A percentile compares a stretch with the other conserved stretches of the same genome.
These are phyloP conservation scores for Acanthochromis polyacanthus DNA, from an alignment of 2,113 vertebrate genomes.

Conservation along the genomic window DNA sequence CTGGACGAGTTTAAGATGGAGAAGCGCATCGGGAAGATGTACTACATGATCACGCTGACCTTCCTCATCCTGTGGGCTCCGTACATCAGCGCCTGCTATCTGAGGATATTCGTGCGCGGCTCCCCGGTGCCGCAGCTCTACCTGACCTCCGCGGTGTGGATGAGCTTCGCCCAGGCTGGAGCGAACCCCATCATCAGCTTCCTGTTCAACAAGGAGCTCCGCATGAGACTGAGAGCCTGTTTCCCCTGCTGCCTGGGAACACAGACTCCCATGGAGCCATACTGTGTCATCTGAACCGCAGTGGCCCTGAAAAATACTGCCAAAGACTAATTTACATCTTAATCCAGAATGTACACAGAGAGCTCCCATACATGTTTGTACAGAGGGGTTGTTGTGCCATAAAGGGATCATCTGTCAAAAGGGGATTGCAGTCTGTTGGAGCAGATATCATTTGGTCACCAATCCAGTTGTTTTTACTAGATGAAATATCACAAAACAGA, in stretches of 20 bases:
- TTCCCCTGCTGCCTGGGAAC: slow-evolving; percentile 92
- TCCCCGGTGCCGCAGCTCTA: slow-evolving; percentile 91
- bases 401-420: too few species aligned
- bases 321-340: slow-evolving; percentile 50
- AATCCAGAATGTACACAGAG: slow-evolving; percentile 53
- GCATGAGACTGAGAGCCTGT: slow-evolving; percentile 91
- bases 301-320: slow-evolving; percentile 41
- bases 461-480: too few species aligned
- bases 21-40: slow-evolving; percentile 97
- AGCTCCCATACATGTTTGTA: not conserved
- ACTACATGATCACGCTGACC: slow-evolving; percentile 94
- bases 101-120: slow-evolving; percentile 91
- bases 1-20: slow-evolving; percentile 98
- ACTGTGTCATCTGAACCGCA: slow-evolving; percentile 88
- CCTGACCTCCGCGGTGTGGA: slow-evolving; percentile 94
- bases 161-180: slow-evolving; percentile 95
- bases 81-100: slow-evolving; percentile 94
- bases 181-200: slow-evolving; percentile 96
- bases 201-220: slow-evolving; percentile 95
- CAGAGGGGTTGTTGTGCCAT: not conserved
- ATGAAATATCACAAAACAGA: too few species aligned
- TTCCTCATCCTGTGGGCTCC: slow-evolving; percentile 96
- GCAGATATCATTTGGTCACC: too few species aligned
- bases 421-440: too few species aligned
- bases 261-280: slow-evolving; percentile 90